A percentile compares a stretch with the other conserved stretches of the same genome.
Conservation (phyloP, 2,888 invertebrate species). For the Fissipunctia ypsillon region DNA sequence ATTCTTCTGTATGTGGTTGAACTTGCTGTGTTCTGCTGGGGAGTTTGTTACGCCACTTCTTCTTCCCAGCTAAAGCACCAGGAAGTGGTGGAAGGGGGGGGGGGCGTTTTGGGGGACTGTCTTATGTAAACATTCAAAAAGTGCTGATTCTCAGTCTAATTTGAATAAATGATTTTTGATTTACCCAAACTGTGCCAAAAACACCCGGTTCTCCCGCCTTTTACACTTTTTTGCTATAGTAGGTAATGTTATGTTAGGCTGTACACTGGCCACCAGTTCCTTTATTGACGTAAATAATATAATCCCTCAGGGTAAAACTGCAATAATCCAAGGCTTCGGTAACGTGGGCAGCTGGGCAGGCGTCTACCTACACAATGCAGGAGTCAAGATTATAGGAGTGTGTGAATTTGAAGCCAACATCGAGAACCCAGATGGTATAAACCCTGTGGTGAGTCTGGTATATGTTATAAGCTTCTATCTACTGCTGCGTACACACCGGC, state of each 20-base stretch:
- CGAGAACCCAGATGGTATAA: constrained; percentile 92
- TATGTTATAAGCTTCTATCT: neutral
- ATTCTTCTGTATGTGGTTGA: neutral
- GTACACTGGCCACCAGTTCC: neutral
- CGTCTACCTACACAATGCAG: constrained; percentile 92
- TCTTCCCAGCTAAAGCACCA: neutral
- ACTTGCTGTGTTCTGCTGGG: neutral
- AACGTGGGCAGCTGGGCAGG: constrained; percentile 95
- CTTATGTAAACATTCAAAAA: neutral
- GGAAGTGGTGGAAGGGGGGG: too few species aligned
- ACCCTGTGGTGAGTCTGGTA: constrained; percentile 72
- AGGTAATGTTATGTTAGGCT: neutral
- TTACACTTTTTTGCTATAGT: neutral
- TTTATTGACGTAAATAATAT: neutral
- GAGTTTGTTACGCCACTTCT: neutral
- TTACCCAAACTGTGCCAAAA: neutral
- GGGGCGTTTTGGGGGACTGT: neutral
- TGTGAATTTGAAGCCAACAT: constrained; percentile 92
- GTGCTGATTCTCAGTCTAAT: neutral
- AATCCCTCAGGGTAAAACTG: constrained; percentile 91
- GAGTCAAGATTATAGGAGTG: constrained; percentile 93
- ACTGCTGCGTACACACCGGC: neutral
- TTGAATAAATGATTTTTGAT: neutral
- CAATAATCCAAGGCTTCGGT: constrained; percentile 95
- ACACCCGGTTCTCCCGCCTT: neutral